Evolutionary conservation across 1,140 invertebrate genomes (phyloP).

Genomic region (Zelostemma sp.): DNA sequence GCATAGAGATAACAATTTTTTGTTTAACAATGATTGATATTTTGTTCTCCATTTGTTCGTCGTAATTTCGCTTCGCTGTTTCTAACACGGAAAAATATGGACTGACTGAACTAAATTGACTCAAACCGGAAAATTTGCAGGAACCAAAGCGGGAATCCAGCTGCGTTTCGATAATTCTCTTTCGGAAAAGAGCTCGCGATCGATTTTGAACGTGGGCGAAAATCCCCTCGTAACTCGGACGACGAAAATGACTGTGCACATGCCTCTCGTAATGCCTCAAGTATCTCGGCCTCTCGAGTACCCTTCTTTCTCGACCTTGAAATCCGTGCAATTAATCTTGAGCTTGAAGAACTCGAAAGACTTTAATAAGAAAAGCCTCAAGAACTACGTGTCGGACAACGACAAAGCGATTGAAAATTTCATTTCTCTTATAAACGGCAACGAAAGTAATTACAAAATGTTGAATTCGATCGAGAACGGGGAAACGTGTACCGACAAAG

Average conservation of each 20-base stretch:
- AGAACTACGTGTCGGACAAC: constrained; percentile 13
- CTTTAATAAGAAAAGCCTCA: constrained; percentile 6
- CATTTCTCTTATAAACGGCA: constrained; percentile 17
- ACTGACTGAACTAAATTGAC: too few relatives aligned
- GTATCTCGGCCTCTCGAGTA: constrained; percentile 27
- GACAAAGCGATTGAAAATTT: constrained; percentile 25
- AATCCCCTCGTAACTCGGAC: constrained; percentile 39
- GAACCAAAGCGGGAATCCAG: constrained; percentile 8
- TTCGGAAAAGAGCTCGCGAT: constrained; percentile 4
- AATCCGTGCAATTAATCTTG: constrained; percentile 45
- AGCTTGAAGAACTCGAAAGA: constrained; percentile 23
- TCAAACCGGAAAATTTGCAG: constrained; percentile 3
- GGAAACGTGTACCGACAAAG: neutral
- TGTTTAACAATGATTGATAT: too few relatives aligned
- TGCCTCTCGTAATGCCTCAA: constrained; percentile 35
- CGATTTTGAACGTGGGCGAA: constrained; percentile 3
- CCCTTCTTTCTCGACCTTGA: constrained; percentile 39
- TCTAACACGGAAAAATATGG: too few relatives aligned
- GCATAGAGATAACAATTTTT: too few relatives aligned
- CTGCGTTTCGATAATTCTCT: constrained; percentile 14
- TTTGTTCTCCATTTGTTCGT: too few relatives aligned
- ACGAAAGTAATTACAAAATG: neutral
- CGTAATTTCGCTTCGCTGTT: too few relatives aligned
- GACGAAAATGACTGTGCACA: constrained; percentile 52
- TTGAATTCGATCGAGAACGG: constrained; percentile 2